Conservation (phyloP, 2,797 vertebrate genomes). For the Geotrypetes seraphini region DNA sequence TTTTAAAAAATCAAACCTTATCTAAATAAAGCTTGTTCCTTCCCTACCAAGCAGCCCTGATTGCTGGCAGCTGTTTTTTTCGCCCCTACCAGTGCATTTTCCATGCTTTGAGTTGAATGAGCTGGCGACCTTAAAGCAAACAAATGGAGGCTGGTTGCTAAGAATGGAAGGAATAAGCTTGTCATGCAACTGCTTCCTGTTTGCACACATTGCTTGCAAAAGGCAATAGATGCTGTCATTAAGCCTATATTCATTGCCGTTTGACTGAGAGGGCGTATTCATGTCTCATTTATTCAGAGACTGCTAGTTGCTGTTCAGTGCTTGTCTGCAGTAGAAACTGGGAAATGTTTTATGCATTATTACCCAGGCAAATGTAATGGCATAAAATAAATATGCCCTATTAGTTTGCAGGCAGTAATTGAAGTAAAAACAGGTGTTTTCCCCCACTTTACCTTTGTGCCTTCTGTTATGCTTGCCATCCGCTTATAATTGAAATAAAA, state of each 20-base stretch:
- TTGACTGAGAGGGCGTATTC: constrained; percentile 27
- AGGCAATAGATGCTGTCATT: constrained; percentile 13
- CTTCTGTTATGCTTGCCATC: constrained; percentile 20
- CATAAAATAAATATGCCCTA: constrained; percentile 43
- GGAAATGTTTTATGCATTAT: constrained; percentile 45
- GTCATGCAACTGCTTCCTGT: constrained; percentile 38
- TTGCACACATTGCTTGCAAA: neutral
- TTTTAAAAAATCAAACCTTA: no score
- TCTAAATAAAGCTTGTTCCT: no score
- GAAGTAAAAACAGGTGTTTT: constrained; percentile 54
- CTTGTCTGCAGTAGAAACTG: constrained; percentile 29
- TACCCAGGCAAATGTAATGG: constrained; percentile 51
- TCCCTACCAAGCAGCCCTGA: no score
- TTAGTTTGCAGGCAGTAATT: constrained; percentile 34
- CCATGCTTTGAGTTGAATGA: constrained; percentile 22
- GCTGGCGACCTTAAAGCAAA: constrained; percentile 30
- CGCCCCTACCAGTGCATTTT: constrained; percentile 8
- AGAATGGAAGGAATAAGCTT: constrained; percentile 15
- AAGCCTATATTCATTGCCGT: constrained; percentile 20
- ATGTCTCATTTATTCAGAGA: constrained; percentile 27
- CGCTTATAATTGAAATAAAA: constrained; percentile 6
- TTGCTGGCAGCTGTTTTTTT: no score
- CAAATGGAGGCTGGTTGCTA: constrained; percentile 35
- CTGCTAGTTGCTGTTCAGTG: constrained; percentile 24
- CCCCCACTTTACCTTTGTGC: constrained; percentile 40